A percentile compares a stretch with the other conserved stretches of the same genome.
phyloP scores from a whole-genome alignment of 2,113 vertebrate genomes.

The Macquaria australasica region DNA sequence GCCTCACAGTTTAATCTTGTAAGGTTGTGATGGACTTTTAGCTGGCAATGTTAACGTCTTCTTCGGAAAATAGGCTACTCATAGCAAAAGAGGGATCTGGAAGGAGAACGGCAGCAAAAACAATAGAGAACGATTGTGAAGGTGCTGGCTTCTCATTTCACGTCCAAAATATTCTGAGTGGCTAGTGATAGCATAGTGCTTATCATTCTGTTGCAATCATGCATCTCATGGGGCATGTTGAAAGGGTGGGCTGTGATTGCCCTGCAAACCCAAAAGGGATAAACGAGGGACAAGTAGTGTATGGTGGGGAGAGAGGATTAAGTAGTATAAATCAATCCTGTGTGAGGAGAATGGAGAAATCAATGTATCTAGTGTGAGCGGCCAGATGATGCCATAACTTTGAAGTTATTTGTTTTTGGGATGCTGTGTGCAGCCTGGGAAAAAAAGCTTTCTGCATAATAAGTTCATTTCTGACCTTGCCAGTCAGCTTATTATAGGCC shows the following conservation, averaged over 20 bases:
- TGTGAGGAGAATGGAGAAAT: slow-evolving; percentile 8
- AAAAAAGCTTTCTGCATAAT: slow-evolving; percentile 2
- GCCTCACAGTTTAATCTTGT: background rate
- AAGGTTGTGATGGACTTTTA: slow-evolving; percentile 1
- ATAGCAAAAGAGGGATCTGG: background rate
- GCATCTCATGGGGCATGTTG: background rate
- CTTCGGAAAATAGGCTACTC: background rate
- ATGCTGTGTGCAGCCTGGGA: background rate
- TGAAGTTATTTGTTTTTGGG: slow-evolving; percentile 13
- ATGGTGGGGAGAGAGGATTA: background rate
- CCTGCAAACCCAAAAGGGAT: slow-evolving; percentile 4
- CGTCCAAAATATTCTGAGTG: background rate
- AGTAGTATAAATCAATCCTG: background rate
- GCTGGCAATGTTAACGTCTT: background rate
- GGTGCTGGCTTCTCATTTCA: background rate
- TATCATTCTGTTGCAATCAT: slow-evolving; percentile 3
- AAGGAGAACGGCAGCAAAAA: background rate
- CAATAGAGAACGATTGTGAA: background rate
- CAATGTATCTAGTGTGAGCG: background rate
- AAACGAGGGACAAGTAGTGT: slow-evolving; percentile 8
- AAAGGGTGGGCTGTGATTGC: background rate
- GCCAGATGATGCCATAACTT: background rate
- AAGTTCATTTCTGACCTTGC: background rate
- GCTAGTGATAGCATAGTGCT: background rate
- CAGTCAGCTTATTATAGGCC: background rate